These are phyloP conservation scores for Lasioglossum figueresi DNA, from an alignment of 2,888 invertebrate species.

Conservation along the genomic window DNA sequence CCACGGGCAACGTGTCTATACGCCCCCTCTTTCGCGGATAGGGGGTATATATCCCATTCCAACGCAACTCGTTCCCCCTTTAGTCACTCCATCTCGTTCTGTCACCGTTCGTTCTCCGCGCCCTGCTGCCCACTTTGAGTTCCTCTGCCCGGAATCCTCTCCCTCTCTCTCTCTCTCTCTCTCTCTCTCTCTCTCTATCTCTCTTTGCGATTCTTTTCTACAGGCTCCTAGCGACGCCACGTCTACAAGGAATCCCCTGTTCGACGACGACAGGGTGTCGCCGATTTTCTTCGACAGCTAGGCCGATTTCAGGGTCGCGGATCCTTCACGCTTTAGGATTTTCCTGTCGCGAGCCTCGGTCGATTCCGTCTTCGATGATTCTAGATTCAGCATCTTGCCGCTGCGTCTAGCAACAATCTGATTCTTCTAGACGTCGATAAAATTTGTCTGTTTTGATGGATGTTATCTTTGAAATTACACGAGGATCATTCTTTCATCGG, in stretches of 20 bases:
- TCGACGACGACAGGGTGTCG: constrained; percentile 7
- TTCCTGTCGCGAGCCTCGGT: no score
- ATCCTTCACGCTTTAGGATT: not conserved
- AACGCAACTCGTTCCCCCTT: constrained; percentile 71
- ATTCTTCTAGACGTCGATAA: not conserved
- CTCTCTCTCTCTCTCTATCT: constrained; percentile 41
- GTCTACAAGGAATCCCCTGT: constrained; percentile 47
- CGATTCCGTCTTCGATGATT: not conserved
- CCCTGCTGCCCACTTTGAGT: constrained; percentile 66
- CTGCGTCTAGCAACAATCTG: not conserved
- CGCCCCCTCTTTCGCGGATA: constrained; percentile 78
- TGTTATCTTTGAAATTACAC: no score
- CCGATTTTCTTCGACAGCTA: not conserved
- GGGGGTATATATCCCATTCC: constrained; percentile 72
- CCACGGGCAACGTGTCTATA: constrained; percentile 82
- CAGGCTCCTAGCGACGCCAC: constrained; percentile 14
- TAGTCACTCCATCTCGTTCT: constrained; percentile 80
- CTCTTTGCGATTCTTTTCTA: not conserved
- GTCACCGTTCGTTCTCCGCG: constrained; percentile 74
- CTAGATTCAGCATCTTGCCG: not conserved
- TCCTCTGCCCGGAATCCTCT: constrained; percentile 60
- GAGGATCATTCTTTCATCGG: no score
- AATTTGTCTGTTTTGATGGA: no score
- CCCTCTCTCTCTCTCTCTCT: constrained; percentile 56
- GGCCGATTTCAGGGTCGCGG: not conserved